A percentile compares a stretch with the other conserved stretches of the same genome.
Conservation (phyloP, 2,113 vertebrate genomes). For the Mesocricetus auratus region DNA sequence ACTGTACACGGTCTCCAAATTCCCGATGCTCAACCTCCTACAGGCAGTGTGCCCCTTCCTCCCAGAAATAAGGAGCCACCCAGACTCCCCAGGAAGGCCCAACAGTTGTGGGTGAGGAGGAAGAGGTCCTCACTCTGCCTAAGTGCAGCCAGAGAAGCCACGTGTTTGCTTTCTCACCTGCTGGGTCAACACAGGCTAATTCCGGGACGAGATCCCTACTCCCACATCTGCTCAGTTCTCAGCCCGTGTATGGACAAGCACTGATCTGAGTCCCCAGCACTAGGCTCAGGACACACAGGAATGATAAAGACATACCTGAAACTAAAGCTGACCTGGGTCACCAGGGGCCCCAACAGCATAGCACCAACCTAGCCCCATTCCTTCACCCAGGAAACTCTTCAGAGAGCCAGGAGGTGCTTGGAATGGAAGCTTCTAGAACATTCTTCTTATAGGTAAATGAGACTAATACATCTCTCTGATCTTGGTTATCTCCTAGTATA, state of each 20-base stretch:
- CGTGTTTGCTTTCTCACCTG: conserved; percentile 14
- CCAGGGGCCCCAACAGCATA: not conserved
- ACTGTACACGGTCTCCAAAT: not conserved
- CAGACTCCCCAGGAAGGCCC: not conserved
- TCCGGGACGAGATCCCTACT: not conserved
- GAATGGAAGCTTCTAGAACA: not conserved
- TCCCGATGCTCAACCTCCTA: not conserved
- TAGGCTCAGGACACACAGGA: not conserved
- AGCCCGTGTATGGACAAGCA: not conserved
- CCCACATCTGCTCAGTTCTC: conserved; percentile 40
- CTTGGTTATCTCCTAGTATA: not conserved
- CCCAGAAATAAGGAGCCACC: not conserved
- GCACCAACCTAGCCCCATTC: not conserved
- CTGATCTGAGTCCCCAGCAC: not conserved
- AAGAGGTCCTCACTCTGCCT: not conserved
- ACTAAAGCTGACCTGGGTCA: not conserved
- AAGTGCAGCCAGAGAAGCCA: not conserved
- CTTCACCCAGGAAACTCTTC: not conserved
- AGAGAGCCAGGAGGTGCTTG: accelerated
- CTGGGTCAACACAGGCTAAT: not conserved
- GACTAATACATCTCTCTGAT: not conserved
- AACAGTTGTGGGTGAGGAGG: not conserved
- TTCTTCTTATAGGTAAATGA: not conserved
- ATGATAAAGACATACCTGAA: not conserved
- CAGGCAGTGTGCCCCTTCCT: not conserved